Evolutionary conservation across 2,888 invertebrate species (phyloP), one percentile per base, ranked within the genome.

Genomic region (Cantharis rufa): DNA sequence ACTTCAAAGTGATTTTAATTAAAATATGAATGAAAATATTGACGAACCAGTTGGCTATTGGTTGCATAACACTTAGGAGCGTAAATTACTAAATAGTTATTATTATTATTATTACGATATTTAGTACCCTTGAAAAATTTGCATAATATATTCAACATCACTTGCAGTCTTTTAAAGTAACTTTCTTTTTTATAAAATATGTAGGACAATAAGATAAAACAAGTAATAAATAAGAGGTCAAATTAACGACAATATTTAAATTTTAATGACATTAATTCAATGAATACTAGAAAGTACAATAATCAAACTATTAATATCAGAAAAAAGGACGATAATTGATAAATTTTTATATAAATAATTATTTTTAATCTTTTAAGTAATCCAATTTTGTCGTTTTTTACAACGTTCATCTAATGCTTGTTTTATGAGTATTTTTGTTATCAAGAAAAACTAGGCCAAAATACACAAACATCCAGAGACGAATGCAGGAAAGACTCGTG

Each of bases 1-100:
- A 79, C 79, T 80, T 81, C 16, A 78, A 74, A 79, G 75, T 80
- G 77, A 79, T 79, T 77, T 71, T 74, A 76, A 79, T 79, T 76
- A 77, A 80, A 77, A 62, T 70, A 70, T 74, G 74, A 74, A 74
- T 74, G 74, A 71, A 71, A 71, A 62, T 61, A 72, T 28, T 62
- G 68, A 66, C 21, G 64, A 21, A 62, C n/a, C 18, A 66, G 64
- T 21, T 21, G 64, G 64, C 15, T 21, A n/a, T 66, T 21, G 64
- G 18, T 66, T 66, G 64, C 64, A 66, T 66, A 66, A 66, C 64
- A 21, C 24, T 66, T 66, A 66, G 64, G 64, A 66, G 64, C 24
- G 64, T 24, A 66, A 66, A 66, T 66, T 66, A 66, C 64, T 66
- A 11, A 66, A 66, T 66, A n/a, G 24, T 66, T 18, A 16, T 24